Conservation (phyloP, 2,888 invertebrate species). For the Ceramica pisi region DNA sequence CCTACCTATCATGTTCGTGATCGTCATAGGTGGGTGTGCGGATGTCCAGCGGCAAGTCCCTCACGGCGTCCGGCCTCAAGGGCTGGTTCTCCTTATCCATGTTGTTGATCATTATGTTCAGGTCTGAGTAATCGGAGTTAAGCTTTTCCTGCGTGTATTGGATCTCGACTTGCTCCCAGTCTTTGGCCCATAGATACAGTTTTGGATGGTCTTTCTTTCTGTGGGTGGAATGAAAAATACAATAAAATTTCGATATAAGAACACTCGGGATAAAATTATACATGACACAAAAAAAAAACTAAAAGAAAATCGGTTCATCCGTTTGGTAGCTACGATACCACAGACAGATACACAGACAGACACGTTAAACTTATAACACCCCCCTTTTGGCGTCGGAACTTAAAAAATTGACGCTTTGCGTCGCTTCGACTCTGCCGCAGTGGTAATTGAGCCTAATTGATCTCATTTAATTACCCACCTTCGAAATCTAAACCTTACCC, state of each 20-base stretch:
- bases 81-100: constrained; percentile 84
- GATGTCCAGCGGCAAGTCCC: constrained; percentile 72
- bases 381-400: no score
- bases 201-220: constrained; percentile 96
- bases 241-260: neutral
- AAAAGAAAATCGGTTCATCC: no score
- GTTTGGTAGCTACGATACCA: no score
- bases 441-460: no score
- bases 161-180: constrained; percentile 92
- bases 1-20: constrained; percentile 64
- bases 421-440: no score
- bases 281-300: neutral
- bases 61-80: constrained; percentile 73
- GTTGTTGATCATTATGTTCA: constrained; percentile 82
- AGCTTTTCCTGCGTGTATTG: constrained; percentile 79
- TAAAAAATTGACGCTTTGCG: no score
- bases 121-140: constrained; percentile 85
- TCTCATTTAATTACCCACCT: no score
- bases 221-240: constrained; percentile 54
- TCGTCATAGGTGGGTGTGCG: constrained; percentile 71
- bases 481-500: no score
- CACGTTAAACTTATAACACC: no score
- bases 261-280: no score
- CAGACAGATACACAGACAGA: no score
- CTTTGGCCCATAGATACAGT: constrained; percentile 96